Evolutionary conservation across 1,140 invertebrate genomes (phyloP), one percentile per base, ranked within the genome.

Genomic region (Ctenoplectra terminalis): DNA sequence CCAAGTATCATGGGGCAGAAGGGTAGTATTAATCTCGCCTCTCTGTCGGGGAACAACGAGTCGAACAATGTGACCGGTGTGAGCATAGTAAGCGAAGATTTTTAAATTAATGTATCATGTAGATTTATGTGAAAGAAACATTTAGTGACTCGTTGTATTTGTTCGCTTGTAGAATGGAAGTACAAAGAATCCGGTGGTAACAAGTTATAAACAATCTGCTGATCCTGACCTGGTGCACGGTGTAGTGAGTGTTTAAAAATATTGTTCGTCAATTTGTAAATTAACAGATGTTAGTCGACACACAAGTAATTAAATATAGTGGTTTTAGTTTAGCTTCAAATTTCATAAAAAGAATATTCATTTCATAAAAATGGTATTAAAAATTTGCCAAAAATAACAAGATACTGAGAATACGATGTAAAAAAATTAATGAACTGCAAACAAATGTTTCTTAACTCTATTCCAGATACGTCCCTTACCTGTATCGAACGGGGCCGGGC

Each of bases 1-100:
- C 87, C 89, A 26, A 93, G 82, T 79, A 90, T 90, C 77, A 81
- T 90, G 64, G 90, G 91, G 37, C 91, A 91, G 79, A 90, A 88
- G 81, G 91, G 92, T 31, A 93, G 91, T 48, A 90, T 92, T 29
- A 92, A 92, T 82, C 84, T 93, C 31, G 83, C 87, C 69, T 85
- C 88, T 86, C 64, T 90, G 67, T 81, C 90, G 8, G 70, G 80
- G n/a, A 85, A 88, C n/a, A 70, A 89, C 60, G 86, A 90, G 13
- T 70, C 84, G n/a, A 64, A 40, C 34, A 70, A 15, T n/a, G 61
- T 77, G 8, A 48, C 31, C 15, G 56, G n/a, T 37, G 4, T 60
- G 8, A 73, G 40, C 15, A 26, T 63, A 17, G 64, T 83, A 40
- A 81, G 81, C 20, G 17, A 52, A 70, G 3, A 50, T 50, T 56